phyloP scores from a whole-genome alignment of 2,797 vertebrate species.

The Alectoris magna region DNA sequence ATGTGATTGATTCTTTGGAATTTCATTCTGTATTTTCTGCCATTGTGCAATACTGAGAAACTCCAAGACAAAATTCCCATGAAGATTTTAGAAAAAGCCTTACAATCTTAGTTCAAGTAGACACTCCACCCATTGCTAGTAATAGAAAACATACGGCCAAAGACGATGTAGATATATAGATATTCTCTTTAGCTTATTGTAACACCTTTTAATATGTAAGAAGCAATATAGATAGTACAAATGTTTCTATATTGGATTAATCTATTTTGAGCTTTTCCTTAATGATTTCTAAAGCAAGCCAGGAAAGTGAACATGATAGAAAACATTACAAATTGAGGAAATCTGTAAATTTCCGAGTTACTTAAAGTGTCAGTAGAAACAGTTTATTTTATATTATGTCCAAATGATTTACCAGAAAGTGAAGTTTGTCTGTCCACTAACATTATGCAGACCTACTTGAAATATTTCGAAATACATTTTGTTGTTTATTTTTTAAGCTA shows the following conservation, averaged over 20 bases:
- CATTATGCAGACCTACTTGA: background rate
- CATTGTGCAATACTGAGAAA: conserved; percentile 28
- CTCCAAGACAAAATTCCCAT: conserved; percentile 8
- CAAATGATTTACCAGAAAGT: background rate
- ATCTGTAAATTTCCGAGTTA: background rate
- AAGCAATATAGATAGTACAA: background rate
- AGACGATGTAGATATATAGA: background rate
- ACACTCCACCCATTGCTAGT: background rate
- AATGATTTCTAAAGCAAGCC: background rate
- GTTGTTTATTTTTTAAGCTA: background rate
- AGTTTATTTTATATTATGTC: background rate
- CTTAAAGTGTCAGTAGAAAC: background rate
- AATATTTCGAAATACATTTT: background rate
- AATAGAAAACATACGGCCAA: conserved; percentile 36
- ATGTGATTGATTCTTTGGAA: conserved; percentile 47
- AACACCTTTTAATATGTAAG: conserved; percentile 7
- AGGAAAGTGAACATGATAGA: background rate
- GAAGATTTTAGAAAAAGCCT: conserved; percentile 40
- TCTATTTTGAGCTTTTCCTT: conserved; percentile 17
- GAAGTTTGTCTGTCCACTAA: background rate
- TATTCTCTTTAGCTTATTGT: background rate
- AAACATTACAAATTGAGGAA: background rate
- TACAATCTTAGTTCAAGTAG: conserved; percentile 1
- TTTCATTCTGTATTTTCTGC: background rate
- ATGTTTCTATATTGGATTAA: background rate